Conservation (phyloP, 2,113 vertebrate genomes). For the Oryzias melastigma region DNA sequence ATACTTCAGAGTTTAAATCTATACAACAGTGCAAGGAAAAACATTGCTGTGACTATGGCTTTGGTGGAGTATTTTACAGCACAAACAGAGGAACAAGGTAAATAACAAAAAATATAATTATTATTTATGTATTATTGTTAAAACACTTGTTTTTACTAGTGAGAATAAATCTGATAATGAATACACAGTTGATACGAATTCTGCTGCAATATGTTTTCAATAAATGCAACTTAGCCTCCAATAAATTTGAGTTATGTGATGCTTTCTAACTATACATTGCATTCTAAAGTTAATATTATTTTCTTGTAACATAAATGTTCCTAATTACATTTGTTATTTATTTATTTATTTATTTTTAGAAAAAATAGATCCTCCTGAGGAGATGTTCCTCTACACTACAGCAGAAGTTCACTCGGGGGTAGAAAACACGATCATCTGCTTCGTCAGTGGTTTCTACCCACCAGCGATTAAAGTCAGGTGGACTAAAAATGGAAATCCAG, state of each 20-base stretch:
- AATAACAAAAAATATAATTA: not conserved
- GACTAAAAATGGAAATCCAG: slow-evolving; percentile 39
- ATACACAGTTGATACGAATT: no score
- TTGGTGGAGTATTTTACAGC: not conserved
- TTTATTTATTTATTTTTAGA: no score
- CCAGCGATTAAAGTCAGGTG: slow-evolving; percentile 43
- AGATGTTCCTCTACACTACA: slow-evolving; percentile 49
- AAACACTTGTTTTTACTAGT: no score
- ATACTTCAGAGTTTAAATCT: not conserved
- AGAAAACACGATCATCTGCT: slow-evolving; percentile 74
- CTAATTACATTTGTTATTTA: not conserved
- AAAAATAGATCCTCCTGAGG: slow-evolving; percentile 61
- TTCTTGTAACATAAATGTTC: not conserved
- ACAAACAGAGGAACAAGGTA: slow-evolving; percentile 27
- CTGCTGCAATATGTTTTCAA: no score
- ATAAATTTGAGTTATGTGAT: no score
- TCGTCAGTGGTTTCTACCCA: slow-evolving; percentile 62
- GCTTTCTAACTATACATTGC: no score
- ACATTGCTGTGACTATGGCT: not conserved
- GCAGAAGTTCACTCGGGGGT: slow-evolving; percentile 42
- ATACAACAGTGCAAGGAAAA: not conserved
- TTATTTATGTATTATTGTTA: no score
- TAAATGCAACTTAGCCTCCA: no score
- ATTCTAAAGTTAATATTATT: not conserved
- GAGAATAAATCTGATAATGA: no score